Percentiles rank a stretch among this genome's conserved stretches.
Conservation (phyloP, 2,113 vertebrate genomes). For the Miniopterus natalensis region DNA sequence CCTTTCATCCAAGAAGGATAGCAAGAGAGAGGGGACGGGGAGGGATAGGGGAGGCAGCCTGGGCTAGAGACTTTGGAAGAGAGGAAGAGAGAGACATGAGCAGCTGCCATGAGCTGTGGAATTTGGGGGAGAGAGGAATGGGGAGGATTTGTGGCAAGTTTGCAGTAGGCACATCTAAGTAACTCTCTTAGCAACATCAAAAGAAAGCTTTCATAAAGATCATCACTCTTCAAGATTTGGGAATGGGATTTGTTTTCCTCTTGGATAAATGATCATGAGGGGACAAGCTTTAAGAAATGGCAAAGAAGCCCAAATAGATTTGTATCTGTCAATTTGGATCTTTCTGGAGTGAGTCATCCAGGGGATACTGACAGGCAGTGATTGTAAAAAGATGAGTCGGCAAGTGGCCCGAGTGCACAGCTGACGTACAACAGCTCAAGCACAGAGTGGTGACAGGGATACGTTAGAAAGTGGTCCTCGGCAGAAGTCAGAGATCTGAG, state of each 20-base stretch:
- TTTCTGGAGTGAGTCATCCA: constrained; percentile 13
- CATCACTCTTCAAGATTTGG: not conserved
- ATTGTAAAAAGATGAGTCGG: not conserved
- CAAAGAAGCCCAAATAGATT: not conserved
- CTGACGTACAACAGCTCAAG: not conserved
- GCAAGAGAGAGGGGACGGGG: not conserved
- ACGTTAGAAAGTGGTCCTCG: not conserved
- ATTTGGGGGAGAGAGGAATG: too few relatives aligned
- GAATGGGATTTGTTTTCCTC: not conserved
- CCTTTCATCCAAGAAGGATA: not conserved
- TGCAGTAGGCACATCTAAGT: not conserved
- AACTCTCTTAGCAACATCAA: not conserved
- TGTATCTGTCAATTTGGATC: not conserved
- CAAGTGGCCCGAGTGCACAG: not conserved
- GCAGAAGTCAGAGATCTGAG: not conserved
- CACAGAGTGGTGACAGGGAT: not conserved
- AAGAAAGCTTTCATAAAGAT: not conserved
- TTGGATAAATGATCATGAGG: not conserved
- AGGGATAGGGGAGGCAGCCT: not conserved
- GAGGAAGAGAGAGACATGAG: not conserved
- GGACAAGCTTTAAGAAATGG: not conserved
- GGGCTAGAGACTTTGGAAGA: not conserved
- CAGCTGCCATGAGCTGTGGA: not conserved
- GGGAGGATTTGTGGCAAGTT: not conserved
- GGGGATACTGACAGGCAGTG: not conserved